Conservation (phyloP, 2,113 vertebrate species). For the Mola mola region DNA sequence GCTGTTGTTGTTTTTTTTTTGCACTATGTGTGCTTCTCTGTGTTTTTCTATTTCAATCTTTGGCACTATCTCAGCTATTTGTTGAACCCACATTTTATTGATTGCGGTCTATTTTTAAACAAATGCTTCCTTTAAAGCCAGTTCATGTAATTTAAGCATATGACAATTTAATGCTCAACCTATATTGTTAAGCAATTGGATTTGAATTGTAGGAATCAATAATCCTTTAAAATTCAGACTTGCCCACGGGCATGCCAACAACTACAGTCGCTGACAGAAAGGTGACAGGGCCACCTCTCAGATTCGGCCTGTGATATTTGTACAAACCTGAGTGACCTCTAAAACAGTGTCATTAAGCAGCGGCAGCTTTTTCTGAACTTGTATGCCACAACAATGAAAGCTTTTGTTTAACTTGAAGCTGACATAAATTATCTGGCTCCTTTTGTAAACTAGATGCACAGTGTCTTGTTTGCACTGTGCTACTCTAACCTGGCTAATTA, state of each 20-base stretch:
- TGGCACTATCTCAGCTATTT: slow-evolving; percentile 19
- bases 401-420: slow-evolving; percentile 3
- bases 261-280: slow-evolving; percentile 16
- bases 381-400: no score
- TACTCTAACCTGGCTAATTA: slow-evolving; percentile 60
- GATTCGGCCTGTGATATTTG: slow-evolving; percentile 1
- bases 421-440: slow-evolving; percentile 33
- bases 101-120: slow-evolving; percentile 38
- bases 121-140: neutral
- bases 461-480: slow-evolving; percentile 54
- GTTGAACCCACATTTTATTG: slow-evolving; percentile 27
- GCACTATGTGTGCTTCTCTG: slow-evolving; percentile 28
- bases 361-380: slow-evolving; percentile 4
- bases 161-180: slow-evolving; percentile 28
- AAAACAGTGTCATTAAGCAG: slow-evolving; percentile 27
- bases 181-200: slow-evolving; percentile 12
- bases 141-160: slow-evolving; percentile 8
- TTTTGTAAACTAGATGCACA: slow-evolving; percentile 48
- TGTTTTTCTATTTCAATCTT: slow-evolving; percentile 30
- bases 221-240: slow-evolving; percentile 28
- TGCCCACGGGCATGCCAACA: slow-evolving; percentile 25
- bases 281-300: slow-evolving; percentile 9
- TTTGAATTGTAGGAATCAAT: slow-evolving; percentile 43
- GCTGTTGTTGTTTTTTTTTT: slow-evolving; percentile 31
- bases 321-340: slow-evolving; percentile 40